These are phyloP conservation scores for Palloptera scutellata DNA, from an alignment of 2,888 invertebrate genomes.

Conservation along the genomic window DNA sequence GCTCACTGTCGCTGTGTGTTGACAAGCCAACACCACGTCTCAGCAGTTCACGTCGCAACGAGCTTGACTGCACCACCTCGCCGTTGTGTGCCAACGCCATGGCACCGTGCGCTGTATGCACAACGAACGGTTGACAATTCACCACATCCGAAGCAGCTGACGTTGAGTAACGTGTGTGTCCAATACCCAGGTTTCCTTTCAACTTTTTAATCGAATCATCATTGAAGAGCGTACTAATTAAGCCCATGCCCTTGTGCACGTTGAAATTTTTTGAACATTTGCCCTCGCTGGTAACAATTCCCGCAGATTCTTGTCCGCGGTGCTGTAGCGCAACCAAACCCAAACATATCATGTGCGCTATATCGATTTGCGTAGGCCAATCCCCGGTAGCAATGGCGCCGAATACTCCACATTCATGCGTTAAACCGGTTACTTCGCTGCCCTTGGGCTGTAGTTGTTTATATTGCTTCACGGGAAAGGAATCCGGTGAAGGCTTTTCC, in stretches of 20 bases:
- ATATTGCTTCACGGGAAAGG: background rate
- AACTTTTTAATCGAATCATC: constrained; percentile 88
- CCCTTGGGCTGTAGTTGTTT: constrained; percentile 6
- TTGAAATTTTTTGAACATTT: constrained; percentile 81
- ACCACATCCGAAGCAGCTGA: constrained; percentile 93
- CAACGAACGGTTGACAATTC: constrained; percentile 99
- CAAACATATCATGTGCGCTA: constrained; percentile 89
- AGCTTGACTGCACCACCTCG: constrained; percentile 93
- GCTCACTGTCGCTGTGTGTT: constrained; percentile 94
- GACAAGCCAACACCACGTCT: constrained; percentile 93
- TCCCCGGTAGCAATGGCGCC: constrained; percentile 91
- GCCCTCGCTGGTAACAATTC: constrained; percentile 94
- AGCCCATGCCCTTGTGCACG: constrained; percentile 93
- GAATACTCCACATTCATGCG: constrained; percentile 94
- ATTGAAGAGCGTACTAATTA: constrained; percentile 91
- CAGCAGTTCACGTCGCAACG: constrained; percentile 86
- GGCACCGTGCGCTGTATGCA: constrained; percentile 94
- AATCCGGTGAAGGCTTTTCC: background rate
- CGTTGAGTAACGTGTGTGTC: constrained; percentile 98
- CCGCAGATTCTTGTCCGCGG: constrained; percentile 99
- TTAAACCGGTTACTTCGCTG: constrained; percentile 69
- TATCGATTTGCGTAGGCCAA: constrained; percentile 91
- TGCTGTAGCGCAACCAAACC: constrained; percentile 93
- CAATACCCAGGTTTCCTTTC: constrained; percentile 92
- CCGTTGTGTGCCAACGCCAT: constrained; percentile 97